Base-by-base conservation (phyloP, 2,797 vertebrate species). In the Schizopygopsis malacanthus region DNA sequence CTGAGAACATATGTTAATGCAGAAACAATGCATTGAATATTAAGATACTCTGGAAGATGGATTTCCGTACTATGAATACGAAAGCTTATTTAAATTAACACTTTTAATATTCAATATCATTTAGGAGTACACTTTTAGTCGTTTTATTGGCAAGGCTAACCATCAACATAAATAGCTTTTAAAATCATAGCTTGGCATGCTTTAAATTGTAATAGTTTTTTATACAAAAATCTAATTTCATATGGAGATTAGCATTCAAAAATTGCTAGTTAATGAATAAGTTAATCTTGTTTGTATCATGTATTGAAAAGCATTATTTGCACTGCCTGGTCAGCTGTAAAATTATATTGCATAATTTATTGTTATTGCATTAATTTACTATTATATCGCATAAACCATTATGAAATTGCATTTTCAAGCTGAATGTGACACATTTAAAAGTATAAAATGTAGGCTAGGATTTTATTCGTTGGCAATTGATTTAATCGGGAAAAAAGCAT, bases 141-240 rank as follows among this genome's bases (percentile, higher is more conserved):
- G 41, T 43, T 43, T 43, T 91, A 91, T 79, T 2, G 4, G 50
- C 88, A 45, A 54, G 79, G 73, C 84, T 83, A 77, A 86, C 92
- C 86, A 71, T 87, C 41, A 39, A 50, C 25, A 50, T 47, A 61
- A 76, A 28, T 71, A 4, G 82, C 43, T 25, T 85, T 70, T 41
- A 69, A 72, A 71, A 47, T 18, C 52, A 82, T 86, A 65, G 83
- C 88, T 77, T 79, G 39, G 89, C 91, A 91, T 92, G 88, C 87
- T 87, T 91, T 86, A 88, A 79, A 90, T 45, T 88, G 89, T 70
- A 8, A 90, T 90, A 33, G 33, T 59, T 89, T 81, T 83, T 90
- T 89, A 63, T 83, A 56, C 33, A 76, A 69, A 77, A 72, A 6
- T 71, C 10, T 13, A 11, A 43, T 79, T 85, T 11, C 22, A 25